Percentiles rank a stretch among this genome's conserved stretches.
phyloP scores from a whole-genome alignment of 2,888 invertebrate species.

The Sphaerophoria taeniata region DNA sequence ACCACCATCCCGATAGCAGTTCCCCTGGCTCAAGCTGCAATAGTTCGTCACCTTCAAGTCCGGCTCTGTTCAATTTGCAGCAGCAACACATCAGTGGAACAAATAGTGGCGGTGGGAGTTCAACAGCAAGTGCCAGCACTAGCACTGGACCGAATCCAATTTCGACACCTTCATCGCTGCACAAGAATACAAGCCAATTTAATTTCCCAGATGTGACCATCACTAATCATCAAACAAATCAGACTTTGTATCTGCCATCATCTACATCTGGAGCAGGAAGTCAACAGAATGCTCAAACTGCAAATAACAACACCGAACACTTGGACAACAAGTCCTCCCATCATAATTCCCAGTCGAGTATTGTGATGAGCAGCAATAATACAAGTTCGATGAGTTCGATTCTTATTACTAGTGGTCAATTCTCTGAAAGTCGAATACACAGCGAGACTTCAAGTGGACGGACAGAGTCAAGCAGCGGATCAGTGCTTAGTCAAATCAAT shows the following conservation, averaged over 20 bases:
- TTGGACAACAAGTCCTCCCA: slow-evolving; percentile 61
- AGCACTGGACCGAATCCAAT: slow-evolving; percentile 77
- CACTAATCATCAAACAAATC: slow-evolving; percentile 76
- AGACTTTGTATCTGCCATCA: slow-evolving; percentile 79
- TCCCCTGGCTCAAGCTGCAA: slow-evolving; percentile 98
- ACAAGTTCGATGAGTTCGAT: slow-evolving; percentile 59
- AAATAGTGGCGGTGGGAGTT: slow-evolving; percentile 77
- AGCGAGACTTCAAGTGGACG: slow-evolving; percentile 62
- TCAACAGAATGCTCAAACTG: slow-evolving; percentile 11
- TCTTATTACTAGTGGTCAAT: slow-evolving; percentile 54
- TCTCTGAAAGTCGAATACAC: slow-evolving; percentile 57
- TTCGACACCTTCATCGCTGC: slow-evolving; percentile 79
- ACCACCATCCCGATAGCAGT: slow-evolving; percentile 89
- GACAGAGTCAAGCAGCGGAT: slow-evolving; percentile 43
- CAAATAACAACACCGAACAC: slow-evolving; percentile 57
- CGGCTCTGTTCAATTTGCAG: slow-evolving; percentile 86
- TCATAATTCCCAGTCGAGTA: slow-evolving; percentile 71
- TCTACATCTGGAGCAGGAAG: slow-evolving; percentile 75
- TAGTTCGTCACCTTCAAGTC: slow-evolving; percentile 97
- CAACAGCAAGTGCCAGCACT: slow-evolving; percentile 62
- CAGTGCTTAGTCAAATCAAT: slow-evolving; percentile 72
- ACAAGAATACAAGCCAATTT: slow-evolving; percentile 82
- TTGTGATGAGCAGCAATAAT: slow-evolving; percentile 57
- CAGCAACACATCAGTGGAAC: slow-evolving; percentile 77
- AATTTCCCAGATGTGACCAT: slow-evolving; percentile 82